phyloP scores from a whole-genome alignment of 2,888 invertebrate genomes.

The Coremacera marginata region DNA sequence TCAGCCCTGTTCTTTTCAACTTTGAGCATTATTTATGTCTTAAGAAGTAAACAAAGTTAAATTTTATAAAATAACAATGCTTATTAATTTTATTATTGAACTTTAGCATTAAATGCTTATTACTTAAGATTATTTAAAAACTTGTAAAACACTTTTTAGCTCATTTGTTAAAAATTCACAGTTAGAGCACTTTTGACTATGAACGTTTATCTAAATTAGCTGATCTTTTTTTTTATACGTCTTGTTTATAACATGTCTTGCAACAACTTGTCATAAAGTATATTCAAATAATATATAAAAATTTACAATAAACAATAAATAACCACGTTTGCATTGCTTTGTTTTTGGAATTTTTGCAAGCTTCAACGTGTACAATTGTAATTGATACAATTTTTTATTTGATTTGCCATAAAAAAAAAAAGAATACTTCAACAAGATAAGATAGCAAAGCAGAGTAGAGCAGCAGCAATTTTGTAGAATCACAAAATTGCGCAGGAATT shows the following conservation, averaged over 20 bases:
- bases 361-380: slow-evolving; percentile 11
- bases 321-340: neutral
- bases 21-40: no score
- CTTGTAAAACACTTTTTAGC: no score
- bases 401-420: neutral
- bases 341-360: neutral
- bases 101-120: no score
- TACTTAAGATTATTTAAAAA: no score
- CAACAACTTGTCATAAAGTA: neutral
- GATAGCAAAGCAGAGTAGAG: slow-evolving; percentile 6
- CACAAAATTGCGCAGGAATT: neutral
- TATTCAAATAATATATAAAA: neutral
- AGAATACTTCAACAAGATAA: slow-evolving; percentile 9
- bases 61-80: no score
- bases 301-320: slow-evolving; percentile 30
- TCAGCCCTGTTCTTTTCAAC: no score
- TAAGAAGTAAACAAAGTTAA: no score
- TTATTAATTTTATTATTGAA: no score
- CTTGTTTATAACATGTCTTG: neutral
- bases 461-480: neutral
- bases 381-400: slow-evolving; percentile 20
- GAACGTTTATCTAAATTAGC: neutral
- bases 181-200: no score
- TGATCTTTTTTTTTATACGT: neutral
- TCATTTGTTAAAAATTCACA: neutral